These are phyloP conservation scores for Amblyjoppa proteus DNA, from an alignment of 2,888 invertebrate species.

Conservation along the genomic window DNA sequence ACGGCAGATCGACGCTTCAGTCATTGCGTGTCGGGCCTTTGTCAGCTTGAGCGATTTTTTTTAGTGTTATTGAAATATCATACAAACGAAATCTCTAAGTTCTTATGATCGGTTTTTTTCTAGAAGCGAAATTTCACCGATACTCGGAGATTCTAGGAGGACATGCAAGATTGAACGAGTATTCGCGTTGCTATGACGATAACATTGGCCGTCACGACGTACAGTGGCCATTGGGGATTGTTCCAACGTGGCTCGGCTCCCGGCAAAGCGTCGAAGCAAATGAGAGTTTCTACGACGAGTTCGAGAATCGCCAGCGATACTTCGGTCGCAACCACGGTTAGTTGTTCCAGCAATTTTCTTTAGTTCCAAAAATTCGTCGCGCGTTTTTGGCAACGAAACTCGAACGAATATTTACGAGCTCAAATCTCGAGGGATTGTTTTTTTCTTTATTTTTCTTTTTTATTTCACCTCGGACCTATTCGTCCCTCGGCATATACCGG, in stretches of 20 bases:
- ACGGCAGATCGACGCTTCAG: no score
- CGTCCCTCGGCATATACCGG: constrained; percentile 65
- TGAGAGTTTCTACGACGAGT: background rate
- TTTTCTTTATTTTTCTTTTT: background rate
- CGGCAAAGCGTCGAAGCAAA: background rate
- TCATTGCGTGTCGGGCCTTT: no score
- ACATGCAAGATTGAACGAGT: background rate
- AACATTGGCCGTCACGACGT: background rate
- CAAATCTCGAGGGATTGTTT: constrained; percentile 2
- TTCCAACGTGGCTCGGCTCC: background rate
- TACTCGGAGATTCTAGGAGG: background rate
- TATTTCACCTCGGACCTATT: constrained; percentile 17
- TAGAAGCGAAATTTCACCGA: no score
- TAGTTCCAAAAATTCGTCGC: no score
- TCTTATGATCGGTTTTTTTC: no score
- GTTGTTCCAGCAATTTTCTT: background rate
- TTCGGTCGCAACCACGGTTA: background rate
- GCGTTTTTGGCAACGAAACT: background rate
- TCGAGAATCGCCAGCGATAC: background rate
- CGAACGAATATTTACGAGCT: constrained; percentile 1
- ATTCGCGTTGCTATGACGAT: no score
- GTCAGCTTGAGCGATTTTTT: no score
- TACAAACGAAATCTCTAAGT: background rate
- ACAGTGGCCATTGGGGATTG: background rate
- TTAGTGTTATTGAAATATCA: background rate